phyloP scores from a whole-genome alignment of 2,888 invertebrate species.

The Troides oblongomaculatus region DNA sequence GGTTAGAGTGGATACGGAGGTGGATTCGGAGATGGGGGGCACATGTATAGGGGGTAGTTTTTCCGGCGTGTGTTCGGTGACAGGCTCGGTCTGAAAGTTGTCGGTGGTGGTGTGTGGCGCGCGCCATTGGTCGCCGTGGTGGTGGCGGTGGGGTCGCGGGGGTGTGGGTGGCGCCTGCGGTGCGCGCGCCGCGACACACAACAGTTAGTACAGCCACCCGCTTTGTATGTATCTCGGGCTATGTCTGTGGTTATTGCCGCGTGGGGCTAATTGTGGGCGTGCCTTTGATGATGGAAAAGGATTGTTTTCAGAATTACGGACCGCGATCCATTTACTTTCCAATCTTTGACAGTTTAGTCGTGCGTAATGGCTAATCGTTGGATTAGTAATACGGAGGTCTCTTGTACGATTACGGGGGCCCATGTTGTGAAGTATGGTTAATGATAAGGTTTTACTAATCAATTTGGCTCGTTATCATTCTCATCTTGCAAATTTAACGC shows the following conservation, averaged over 20 bases:
- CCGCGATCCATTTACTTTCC: too few species aligned
- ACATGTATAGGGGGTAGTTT: constrained; percentile 31
- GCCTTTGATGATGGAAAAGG: neutral
- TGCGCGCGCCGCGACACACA: constrained; percentile 70
- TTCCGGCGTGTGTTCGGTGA: constrained; percentile 24
- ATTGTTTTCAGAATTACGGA: too few species aligned
- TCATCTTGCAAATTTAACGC: too few species aligned
- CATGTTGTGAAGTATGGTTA: too few species aligned
- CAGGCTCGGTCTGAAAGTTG: constrained; percentile 72
- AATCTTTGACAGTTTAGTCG: too few species aligned
- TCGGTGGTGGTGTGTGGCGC: constrained; percentile 69
- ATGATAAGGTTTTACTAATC: too few species aligned
- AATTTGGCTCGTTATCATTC: too few species aligned
- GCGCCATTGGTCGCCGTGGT: constrained; percentile 61
- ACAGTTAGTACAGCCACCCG: constrained; percentile 72
- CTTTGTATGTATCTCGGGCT: constrained; percentile 40
- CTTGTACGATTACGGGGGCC: too few species aligned
- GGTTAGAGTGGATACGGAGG: constrained; percentile 2
- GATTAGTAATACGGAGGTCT: too few species aligned
- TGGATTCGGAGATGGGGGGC: constrained; percentile 33
- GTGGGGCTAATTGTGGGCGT: constrained; percentile 8
- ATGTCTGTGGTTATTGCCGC: constrained; percentile 57
- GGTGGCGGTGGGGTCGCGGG: constrained; percentile 72
- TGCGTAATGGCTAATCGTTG: too few species aligned
- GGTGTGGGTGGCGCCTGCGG: constrained; percentile 43